Base-by-base conservation (phyloP, 2,113 vertebrate species). In the Chionodraco myersi region DNA sequence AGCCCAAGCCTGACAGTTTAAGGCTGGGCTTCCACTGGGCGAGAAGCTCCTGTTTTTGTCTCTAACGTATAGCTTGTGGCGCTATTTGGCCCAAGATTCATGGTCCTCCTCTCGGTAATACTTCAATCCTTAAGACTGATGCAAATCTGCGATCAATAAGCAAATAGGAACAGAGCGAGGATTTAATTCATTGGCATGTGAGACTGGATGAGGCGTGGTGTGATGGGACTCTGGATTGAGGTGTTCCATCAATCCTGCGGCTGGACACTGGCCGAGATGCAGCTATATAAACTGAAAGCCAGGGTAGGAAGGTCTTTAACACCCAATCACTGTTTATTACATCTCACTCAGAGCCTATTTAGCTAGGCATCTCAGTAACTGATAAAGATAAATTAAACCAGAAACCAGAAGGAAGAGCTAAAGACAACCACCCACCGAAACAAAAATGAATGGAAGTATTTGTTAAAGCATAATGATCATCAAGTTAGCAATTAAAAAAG, bases 121-220 rank as follows among this genome's bases (percentile, higher is more conserved):
- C 85, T 79, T 93, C 87, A 91, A 67, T 83, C 77, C 71, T 75
- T 70, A 83, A 69, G 82, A 89, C 63, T 92, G 92, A 95, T 94
- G 90, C 92, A 93, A 92, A 92, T 89, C 87, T 88, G 14, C 9
- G 83, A 94, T 95, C 94, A 78, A 94, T 95, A 93, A 92, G 86
- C 82, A 91, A 89, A 93, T 91, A 63, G 84, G 73, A 85, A 75
- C 80, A 79, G 79, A 90, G 89, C 88, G 82, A 6, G 62, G 73
- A 81, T 74, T 82, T 87, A 78, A 93, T 90, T 92, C 88, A 93
- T 75, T 80, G 85, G 69, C 48, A 26, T 57, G 80, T 76, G 74
- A 84, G 59, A 45, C 34, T 26, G 76, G 65, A 53, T 60, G 71
- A 77, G 59, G 21, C 1, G 13, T 18, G 70, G 70, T 68, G 62